Base-by-base conservation (phyloP, 2,888 invertebrate genomes). In the Melipona bicolor region DNA sequence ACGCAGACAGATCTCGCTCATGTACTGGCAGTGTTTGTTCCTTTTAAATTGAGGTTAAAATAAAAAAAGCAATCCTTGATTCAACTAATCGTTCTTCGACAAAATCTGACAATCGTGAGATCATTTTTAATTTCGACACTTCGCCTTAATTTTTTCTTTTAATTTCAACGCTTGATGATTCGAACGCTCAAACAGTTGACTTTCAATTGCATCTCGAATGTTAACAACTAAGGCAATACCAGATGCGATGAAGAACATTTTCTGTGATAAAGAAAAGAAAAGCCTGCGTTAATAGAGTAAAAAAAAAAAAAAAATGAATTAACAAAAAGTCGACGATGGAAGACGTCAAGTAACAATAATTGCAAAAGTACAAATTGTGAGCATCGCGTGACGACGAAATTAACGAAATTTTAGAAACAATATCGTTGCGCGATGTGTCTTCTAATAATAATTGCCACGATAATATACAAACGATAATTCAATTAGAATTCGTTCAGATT, bases 11-110 rank as follows among this genome's bases (percentile, higher is more conserved):
- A 82, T 79, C 79, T 36, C 49, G 77, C 75, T 85, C 65, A 77
- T 70, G 36, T 36, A 76, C 68, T 87, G 88, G 89, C 85, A 89
- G 89, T 89, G 88, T 77, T 88, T 73, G 65, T 78, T 78, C 73
- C 43, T 79, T 81, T 54, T 54, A 61, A 72, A 27, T 56, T 54
- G 49, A 76, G 65, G 49, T 32, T 74, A 4, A 32, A 32, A 32
- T 32, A 32, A 32, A 32, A 65, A 27, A 50, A 54, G 50, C 65
- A 32, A 62, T 77, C 15, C 65, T 86, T 62, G 65, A 73, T 79
- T 27, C 72, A 64, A 21, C 59, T 2, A 64, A 17, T 62, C 3
- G 3, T 32, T 19, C 2, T 24, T 43, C 3, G 21, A 6, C 36
- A 15, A 65, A 64, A 4, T 17, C 19, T 68, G 24, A 68, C 27